A percentile compares a stretch with the other conserved stretches of the same genome.
Evolutionary conservation across 2,113 vertebrate species (phyloP).

Genomic region (Dissostichus mawsoni): DNA sequence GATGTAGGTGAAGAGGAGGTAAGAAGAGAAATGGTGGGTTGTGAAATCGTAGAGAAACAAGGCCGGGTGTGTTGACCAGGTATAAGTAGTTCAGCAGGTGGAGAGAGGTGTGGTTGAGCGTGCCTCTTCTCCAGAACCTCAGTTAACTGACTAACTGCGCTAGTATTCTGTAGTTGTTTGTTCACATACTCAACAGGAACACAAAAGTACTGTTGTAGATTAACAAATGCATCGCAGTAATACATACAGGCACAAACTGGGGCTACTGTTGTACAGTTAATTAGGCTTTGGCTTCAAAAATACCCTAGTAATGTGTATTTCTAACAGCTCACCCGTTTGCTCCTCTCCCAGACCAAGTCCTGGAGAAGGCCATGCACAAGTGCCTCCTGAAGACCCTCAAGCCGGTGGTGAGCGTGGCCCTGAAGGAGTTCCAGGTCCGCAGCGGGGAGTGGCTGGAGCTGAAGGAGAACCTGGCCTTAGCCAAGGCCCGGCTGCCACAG

Average conservation of each 20-base stretch:
- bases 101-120: too few species aligned
- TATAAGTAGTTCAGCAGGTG: too few species aligned
- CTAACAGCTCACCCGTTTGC: not conserved
- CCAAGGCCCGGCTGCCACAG: slow-evolving; percentile 89
- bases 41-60: too few species aligned
- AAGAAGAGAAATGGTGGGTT: too few species aligned
- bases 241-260: not conserved
- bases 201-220: not conserved
- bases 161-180: not conserved
- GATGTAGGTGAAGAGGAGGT: too few species aligned
- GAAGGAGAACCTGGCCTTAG: slow-evolving; percentile 91
- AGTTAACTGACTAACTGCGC: too few species aligned
- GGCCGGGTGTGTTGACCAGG: too few species aligned
- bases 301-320: not conserved
- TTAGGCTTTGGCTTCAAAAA: not conserved
- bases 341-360: slow-evolving; percentile 86
- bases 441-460: slow-evolving; percentile 91
- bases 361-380: slow-evolving; percentile 98
- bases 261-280: too few species aligned
- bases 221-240: not conserved
- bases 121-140: too few species aligned
- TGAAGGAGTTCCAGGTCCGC: slow-evolving; percentile 85
- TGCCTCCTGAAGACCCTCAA: slow-evolving; percentile 93
- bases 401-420: slow-evolving; percentile 84
- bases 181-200: not conserved